phyloP scores from a whole-genome alignment of 2,888 invertebrate species.

The Thalpophila matura region DNA sequence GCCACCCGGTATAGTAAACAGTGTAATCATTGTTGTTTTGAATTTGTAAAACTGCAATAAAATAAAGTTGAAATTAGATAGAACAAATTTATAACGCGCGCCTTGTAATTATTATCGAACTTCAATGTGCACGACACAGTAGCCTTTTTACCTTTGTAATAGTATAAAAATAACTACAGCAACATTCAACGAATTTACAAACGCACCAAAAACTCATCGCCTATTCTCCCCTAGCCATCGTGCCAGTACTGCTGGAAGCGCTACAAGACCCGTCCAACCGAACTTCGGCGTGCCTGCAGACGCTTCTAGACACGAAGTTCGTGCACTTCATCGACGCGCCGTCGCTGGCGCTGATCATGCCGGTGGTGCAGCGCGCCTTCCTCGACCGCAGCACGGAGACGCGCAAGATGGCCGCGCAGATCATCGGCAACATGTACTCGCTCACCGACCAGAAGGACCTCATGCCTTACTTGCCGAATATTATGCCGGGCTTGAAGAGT shows the following conservation, averaged over 20 bases:
- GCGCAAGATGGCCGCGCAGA: slow-evolving; percentile 99
- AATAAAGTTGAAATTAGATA: no score
- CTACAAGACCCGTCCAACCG: slow-evolving; percentile 99
- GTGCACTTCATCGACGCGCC: slow-evolving; percentile 99
- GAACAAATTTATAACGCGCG: no score
- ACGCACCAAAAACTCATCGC: no score
- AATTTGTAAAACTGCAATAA: no score
- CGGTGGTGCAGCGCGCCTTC: slow-evolving; percentile 99
- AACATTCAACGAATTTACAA: no score
- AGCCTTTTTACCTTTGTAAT: no score
- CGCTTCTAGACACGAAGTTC: slow-evolving; percentile 98
- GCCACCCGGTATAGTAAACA: no score
- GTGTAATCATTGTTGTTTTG: no score
- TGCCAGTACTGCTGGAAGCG: slow-evolving; percentile 96
- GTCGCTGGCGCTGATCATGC: slow-evolving; percentile 99
- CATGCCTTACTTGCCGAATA: slow-evolving; percentile 98
- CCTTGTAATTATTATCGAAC: no score
- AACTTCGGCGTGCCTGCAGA: slow-evolving; percentile 98
- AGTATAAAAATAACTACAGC: no score
- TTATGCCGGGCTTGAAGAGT: slow-evolving; percentile 98
- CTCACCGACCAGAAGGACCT: slow-evolving; percentile 99
- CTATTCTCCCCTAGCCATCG: slow-evolving; percentile 93
- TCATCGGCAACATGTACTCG: slow-evolving; percentile 99
- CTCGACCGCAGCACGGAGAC: slow-evolving; percentile 99
- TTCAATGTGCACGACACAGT: no score